Evolutionary conservation across 2,888 invertebrate species (phyloP).

Genomic region (Ochropleura leucogaster): DNA sequence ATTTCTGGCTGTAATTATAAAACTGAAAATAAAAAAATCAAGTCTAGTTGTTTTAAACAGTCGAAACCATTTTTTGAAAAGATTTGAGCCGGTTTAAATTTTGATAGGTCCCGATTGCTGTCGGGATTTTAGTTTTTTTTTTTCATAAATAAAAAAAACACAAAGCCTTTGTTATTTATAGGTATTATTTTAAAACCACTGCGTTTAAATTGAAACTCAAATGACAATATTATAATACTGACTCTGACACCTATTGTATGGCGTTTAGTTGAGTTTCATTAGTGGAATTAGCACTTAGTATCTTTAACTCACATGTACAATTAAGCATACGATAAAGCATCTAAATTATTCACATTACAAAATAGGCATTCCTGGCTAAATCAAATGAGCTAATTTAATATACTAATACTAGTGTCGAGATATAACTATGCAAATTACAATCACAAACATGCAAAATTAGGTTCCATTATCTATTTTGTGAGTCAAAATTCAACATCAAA

Average conservation of each 20-base stretch:
- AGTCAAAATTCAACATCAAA: neutral
- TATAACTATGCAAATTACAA: neutral
- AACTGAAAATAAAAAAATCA: no score
- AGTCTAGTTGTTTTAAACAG: no score
- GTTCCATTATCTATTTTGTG: neutral
- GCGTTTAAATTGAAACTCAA: no score
- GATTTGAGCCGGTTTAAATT: no score
- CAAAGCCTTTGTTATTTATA: no score
- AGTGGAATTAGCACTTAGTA: neutral
- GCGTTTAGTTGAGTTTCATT: neutral
- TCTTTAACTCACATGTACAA: neutral
- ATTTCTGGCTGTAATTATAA: no score
- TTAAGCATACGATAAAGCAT: neutral
- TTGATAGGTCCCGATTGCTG: no score
- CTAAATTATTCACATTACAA: neutral
- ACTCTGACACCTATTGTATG: neutral
- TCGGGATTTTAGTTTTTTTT: no score
- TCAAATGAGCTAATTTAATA: neutral
- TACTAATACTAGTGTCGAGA: neutral
- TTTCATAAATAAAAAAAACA: no score
- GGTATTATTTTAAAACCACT: no score
- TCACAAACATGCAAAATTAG: neutral
- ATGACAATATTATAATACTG: neutral
- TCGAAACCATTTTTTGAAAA: no score
- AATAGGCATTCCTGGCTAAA: neutral